Conservation (phyloP, 2,113 vertebrate species). For the Phyllostomus discolor region DNA sequence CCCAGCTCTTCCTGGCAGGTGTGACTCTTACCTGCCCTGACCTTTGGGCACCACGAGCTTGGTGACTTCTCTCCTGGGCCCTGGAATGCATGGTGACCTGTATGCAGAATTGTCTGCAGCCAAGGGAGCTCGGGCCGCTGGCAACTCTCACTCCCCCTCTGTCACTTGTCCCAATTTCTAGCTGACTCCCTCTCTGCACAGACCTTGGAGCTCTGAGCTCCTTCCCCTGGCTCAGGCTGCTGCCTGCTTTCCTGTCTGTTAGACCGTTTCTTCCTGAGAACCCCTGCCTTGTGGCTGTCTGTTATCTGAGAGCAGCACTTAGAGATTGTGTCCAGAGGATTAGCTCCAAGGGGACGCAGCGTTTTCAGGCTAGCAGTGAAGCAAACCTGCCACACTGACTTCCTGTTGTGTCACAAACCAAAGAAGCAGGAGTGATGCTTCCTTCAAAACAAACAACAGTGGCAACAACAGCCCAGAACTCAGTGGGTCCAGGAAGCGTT, state of each 20-base stretch:
- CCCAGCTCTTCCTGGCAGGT: background rate
- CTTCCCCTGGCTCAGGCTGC: background rate
- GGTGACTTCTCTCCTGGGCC: background rate
- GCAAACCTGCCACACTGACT: background rate
- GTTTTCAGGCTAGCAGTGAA: background rate
- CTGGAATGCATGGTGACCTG: background rate
- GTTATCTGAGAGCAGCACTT: background rate
- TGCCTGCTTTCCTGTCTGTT: background rate
- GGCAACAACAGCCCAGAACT: background rate
- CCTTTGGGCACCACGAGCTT: too few species aligned
- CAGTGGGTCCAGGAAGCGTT: background rate
- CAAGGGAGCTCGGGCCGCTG: background rate
- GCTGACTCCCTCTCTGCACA: background rate
- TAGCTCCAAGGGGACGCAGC: background rate
- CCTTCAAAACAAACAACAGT: background rate
- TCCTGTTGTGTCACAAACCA: background rate
- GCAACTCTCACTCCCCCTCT: background rate
- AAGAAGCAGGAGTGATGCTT: background rate
- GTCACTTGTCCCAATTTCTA: background rate
- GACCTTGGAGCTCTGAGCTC: background rate
- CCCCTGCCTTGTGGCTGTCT: background rate
- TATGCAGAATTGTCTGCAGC: background rate
- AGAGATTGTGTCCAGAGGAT: background rate
- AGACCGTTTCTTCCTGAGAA: background rate
- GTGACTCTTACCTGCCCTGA: background rate